Base-by-base conservation (phyloP, 2,888 invertebrate genomes). In the Patella depressa region DNA sequence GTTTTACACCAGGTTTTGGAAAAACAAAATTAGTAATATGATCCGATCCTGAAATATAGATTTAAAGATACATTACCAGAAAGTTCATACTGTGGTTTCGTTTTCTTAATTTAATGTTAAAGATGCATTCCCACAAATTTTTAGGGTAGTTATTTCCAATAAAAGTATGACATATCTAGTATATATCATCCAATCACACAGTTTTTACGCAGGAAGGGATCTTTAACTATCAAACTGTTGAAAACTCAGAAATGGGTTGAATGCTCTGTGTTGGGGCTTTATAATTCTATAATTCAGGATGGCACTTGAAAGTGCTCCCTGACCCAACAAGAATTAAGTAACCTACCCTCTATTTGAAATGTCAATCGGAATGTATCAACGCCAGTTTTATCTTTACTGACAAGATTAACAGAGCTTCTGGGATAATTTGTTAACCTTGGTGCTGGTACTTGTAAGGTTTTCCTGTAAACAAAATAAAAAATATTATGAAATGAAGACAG, bases 1-100 rank as follows among this genome's bases (percentile, higher is more conserved):
- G 86, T 78, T 92, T 90, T 9, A 94, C 93, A 79, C 93, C 94
- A 78, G 89, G 86, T 65, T 92, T 91, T 4, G 95, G 95, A 0
- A 94, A 94, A 76, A 95, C 89, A 89, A 95, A 93, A 80, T 95
- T 92, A 5, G 94, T 94, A 89, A 95, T 93, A 87, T 95, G 95
- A 87, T 94, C 94, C 1, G 95, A 94, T 75, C 95, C 95, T 94
- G 85, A 7, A 75, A 77, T 65, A 65, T 45, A 45, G 45, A 45
- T 45, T 45, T 45, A 45, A 45, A 45, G 45, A 9, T 45, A 45
- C 45, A 7, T 45, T 7, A 7, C 9, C 45, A 34, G 34, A 4
- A 34, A 34, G 7, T 34, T 34, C 4, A 34, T 5, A 34, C 34
- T 34, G 5, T 34, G 34, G 34, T 34, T 29, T 80, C 74, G 12